phyloP scores from a whole-genome alignment of 2,888 invertebrate species.

The Idaea biselata region DNA sequence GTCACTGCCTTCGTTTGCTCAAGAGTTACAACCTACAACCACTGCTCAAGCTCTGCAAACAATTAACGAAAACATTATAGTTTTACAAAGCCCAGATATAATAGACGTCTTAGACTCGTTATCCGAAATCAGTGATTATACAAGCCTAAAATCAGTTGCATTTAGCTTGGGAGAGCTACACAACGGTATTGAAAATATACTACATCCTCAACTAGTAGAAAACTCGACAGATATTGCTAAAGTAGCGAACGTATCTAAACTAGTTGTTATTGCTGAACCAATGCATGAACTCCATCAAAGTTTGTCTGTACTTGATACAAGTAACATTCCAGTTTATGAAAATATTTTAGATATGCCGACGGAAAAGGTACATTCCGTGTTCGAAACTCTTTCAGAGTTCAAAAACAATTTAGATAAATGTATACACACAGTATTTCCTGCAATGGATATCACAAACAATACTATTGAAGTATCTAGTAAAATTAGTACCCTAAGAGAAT shows the following conservation, averaged over 20 bases:
- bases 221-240: constrained; percentile 44
- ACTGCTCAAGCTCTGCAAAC: constrained; percentile 61
- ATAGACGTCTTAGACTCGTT: constrained; percentile 59
- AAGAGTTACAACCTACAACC: constrained; percentile 36
- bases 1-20: constrained; percentile 32
- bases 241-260: constrained; percentile 44
- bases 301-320: constrained; percentile 58
- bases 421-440: constrained; percentile 52
- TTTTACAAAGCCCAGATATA: constrained; percentile 57
- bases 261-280: constrained; percentile 60
- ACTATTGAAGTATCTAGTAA: constrained; percentile 60
- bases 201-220: constrained; percentile 63
- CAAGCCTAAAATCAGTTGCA: constrained; percentile 56
- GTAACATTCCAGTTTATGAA: constrained; percentile 67
- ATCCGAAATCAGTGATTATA: constrained; percentile 60
- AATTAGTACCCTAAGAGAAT: constrained; percentile 48
- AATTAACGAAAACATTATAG: constrained; percentile 57
- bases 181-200: constrained; percentile 54
- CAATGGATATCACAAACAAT: constrained; percentile 52
- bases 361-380: constrained; percentile 56
- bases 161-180: constrained; percentile 53
- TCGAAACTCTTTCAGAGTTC: constrained; percentile 54
- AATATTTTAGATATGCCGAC: constrained; percentile 57
- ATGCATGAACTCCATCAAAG: constrained; percentile 61
- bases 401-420: constrained; percentile 58